These are phyloP conservation scores for Girardia tigrina DNA, from an alignment of 2,888 invertebrate genomes.

Conservation along the genomic window DNA sequence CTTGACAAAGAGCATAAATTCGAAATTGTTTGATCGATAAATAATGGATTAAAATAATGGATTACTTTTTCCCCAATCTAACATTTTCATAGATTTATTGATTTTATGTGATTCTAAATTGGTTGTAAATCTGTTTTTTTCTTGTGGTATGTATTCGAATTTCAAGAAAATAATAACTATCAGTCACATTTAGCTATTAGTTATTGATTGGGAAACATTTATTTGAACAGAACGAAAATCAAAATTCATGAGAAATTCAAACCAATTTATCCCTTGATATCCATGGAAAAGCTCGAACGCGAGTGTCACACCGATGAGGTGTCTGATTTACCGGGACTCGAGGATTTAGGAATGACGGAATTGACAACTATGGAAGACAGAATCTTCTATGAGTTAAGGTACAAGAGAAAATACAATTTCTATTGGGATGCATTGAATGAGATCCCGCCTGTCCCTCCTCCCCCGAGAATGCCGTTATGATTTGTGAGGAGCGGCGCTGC, in stretches of 20 bases:
- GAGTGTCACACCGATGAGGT: conserved; percentile 65
- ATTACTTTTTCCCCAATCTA: no score
- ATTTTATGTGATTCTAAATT: no score
- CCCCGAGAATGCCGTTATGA: conserved; percentile 36
- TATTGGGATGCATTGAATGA: conserved; percentile 66
- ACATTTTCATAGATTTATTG: no score
- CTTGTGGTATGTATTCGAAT: no score
- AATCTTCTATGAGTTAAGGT: conserved; percentile 67
- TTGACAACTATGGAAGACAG: conserved; percentile 65
- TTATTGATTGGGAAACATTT: no score
- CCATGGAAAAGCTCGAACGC: conserved; percentile 68
- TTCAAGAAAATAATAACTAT: no score
- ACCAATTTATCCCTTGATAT: conserved; percentile 60
- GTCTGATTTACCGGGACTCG: conserved; percentile 59
- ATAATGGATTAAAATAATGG: no score
- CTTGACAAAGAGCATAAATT: no score
- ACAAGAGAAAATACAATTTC: conserved; percentile 59
- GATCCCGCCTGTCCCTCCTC: conserved; percentile 54
- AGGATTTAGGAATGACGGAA: conserved; percentile 67
- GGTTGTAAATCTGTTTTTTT: no score
- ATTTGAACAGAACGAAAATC: conserved; percentile 60
- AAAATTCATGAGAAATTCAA: conserved; percentile 55
- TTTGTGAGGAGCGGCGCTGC: no score
- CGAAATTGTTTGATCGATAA: no score
- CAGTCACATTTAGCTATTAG: no score